Evolutionary conservation across 2,113 vertebrate species (phyloP).

Genomic region (Notarius lentiginosus): DNA sequence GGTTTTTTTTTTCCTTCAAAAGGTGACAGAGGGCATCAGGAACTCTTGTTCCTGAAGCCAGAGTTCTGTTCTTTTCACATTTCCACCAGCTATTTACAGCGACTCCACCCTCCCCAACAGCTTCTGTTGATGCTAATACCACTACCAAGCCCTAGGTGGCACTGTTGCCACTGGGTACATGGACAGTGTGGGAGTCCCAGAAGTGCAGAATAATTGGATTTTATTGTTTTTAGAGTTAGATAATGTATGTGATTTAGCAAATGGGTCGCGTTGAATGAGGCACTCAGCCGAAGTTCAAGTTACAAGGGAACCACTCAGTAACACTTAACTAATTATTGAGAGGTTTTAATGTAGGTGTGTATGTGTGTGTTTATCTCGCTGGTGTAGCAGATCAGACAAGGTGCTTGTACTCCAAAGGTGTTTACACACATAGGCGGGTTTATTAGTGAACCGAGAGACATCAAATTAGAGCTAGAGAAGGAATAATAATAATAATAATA

Average conservation of each 20-base stretch:
- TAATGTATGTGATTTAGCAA: slow-evolving; percentile 43
- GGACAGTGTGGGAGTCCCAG: not conserved
- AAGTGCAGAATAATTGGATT: slow-evolving; percentile 14
- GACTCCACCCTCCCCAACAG: not conserved
- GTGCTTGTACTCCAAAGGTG: not conserved
- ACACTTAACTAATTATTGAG: slow-evolving; percentile 44
- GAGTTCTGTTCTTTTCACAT: not conserved
- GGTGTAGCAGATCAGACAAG: slow-evolving; percentile 12
- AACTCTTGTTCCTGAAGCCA: not conserved
- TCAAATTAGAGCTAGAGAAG: not conserved
- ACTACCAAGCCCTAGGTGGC: slow-evolving; percentile 18
- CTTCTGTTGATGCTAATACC: not conserved
- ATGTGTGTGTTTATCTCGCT: not conserved
- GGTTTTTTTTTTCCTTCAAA: not conserved
- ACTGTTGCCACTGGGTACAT: slow-evolving; percentile 11
- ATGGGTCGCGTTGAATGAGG: slow-evolving; percentile 28
- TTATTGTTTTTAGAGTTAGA: slow-evolving; percentile 34
- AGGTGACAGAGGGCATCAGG: not conserved
- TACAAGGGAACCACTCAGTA: slow-evolving; percentile 20
- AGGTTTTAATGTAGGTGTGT: slow-evolving; percentile 31
- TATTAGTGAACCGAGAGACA: slow-evolving; percentile 2
- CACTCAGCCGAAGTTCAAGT: slow-evolving; percentile 32
- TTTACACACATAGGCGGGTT: not conserved
- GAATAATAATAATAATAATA: not conserved
- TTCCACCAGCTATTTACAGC: not conserved